These are phyloP conservation scores for Kryphioiulus occultus DNA, from an alignment of 2,888 invertebrate species.

Conservation along the genomic window DNA sequence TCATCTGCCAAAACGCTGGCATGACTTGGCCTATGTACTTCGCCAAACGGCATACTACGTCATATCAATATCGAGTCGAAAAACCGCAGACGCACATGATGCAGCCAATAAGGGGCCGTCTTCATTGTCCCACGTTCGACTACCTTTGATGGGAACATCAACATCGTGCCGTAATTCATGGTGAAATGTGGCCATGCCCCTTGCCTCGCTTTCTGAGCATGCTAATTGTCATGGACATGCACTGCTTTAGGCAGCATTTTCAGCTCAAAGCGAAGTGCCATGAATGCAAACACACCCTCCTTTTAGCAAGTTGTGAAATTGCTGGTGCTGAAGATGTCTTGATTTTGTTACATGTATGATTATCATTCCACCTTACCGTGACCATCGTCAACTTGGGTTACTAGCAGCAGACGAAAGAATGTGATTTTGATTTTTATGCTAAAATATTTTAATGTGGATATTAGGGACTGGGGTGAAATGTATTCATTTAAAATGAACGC, in stretches of 20 bases:
- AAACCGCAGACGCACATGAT: background rate
- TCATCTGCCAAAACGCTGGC: constrained; percentile 15
- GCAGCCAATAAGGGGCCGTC: background rate
- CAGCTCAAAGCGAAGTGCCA: background rate
- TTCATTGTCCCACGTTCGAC: background rate
- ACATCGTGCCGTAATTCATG: background rate
- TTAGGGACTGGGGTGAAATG: no score
- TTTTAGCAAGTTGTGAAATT: constrained; percentile 6
- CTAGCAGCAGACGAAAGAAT: no score
- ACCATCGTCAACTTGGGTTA: no score
- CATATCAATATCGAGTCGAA: background rate
- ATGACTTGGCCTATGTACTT: constrained; percentile 18
- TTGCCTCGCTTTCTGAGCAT: background rate
- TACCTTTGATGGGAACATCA: background rate
- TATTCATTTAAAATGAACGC: no score
- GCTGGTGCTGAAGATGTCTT: background rate
- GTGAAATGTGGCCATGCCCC: background rate
- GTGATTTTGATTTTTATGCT: no score
- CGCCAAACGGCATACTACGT: background rate
- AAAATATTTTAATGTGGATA: no score
- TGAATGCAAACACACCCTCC: background rate
- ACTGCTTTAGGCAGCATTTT: background rate
- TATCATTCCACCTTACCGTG: background rate
- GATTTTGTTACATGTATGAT: background rate
- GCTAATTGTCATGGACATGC: background rate